Evolutionary conservation across 2,797 vertebrate species (phyloP).

Genomic region (Thalassophryne amazonica): DNA sequence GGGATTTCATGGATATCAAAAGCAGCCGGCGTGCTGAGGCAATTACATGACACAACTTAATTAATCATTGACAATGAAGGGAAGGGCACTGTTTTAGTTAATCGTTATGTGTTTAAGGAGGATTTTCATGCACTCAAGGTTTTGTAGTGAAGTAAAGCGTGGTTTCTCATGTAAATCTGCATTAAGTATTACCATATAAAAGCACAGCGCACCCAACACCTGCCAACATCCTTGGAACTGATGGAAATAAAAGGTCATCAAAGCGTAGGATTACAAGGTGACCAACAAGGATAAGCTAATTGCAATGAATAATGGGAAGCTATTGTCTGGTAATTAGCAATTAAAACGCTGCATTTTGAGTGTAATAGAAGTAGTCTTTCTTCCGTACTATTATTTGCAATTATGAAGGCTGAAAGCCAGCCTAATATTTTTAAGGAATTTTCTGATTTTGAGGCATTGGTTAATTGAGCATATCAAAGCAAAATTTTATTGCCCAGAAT

Average conservation of each 20-base stretch:
- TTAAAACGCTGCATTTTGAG: conserved; percentile 64
- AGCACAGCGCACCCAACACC: conserved; percentile 66
- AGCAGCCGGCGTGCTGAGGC: conserved; percentile 57
- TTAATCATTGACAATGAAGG: conserved; percentile 79
- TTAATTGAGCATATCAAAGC: conserved; percentile 62
- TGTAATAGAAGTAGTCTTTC: conserved; percentile 54
- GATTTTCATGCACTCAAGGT: conserved; percentile 71
- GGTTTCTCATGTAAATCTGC: conserved; percentile 67
- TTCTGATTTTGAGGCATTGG: conserved; percentile 36
- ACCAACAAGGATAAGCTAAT: conserved; percentile 77
- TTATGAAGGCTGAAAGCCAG: conserved; percentile 42
- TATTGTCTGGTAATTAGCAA: conserved; percentile 71
- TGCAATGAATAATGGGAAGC: conserved; percentile 72
- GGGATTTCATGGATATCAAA: conserved; percentile 65
- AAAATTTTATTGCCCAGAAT: background rate
- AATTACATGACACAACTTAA: conserved; percentile 76
- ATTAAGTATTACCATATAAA: conserved; percentile 78
- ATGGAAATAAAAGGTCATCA: conserved; percentile 78
- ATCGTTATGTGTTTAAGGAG: conserved; percentile 71
- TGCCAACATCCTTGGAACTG: conserved; percentile 78
- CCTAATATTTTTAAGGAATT: conserved; percentile 42
- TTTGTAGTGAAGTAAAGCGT: conserved; percentile 63
- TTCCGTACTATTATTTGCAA: conserved; percentile 41
- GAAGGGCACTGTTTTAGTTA: conserved; percentile 77
- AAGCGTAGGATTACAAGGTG: conserved; percentile 75